Conservation (phyloP, 2,797 vertebrate genomes). For the Champsocephalus gunnari region DNA sequence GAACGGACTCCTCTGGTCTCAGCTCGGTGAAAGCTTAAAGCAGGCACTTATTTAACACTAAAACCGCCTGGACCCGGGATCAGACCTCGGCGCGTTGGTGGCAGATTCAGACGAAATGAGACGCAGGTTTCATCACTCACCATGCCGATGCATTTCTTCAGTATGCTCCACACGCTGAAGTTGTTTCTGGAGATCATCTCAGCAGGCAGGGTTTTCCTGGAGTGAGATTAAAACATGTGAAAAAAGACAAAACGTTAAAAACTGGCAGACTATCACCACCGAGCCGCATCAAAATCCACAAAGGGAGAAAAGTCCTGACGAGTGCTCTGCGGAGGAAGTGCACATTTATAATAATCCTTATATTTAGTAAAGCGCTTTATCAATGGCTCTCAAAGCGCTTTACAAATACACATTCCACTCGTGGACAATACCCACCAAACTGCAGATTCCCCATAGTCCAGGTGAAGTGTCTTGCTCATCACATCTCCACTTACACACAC, state of each 20-base stretch:
- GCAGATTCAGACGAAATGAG: neutral
- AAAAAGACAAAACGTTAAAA: neutral
- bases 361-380: too few relatives aligned
- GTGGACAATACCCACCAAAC: too few relatives aligned
- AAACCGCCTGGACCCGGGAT: neutral
- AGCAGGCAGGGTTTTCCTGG: slow-evolving; percentile 90
- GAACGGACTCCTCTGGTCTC: slow-evolving; percentile 9
- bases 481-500: too few relatives aligned
- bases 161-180: slow-evolving; percentile 95
- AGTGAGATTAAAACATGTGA: neutral
- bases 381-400: too few relatives aligned
- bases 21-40: neutral
- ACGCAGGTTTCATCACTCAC: slow-evolving; percentile 80
- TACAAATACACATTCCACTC: too few relatives aligned
- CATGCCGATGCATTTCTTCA: slow-evolving; percentile 98
- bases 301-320: neutral
- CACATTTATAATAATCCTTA: neutral
- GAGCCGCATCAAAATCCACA: neutral
- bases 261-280: neutral
- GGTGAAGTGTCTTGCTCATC: too few relatives aligned
- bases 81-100: neutral
- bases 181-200: slow-evolving; percentile 94
- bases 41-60: neutral
- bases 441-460: too few relatives aligned
- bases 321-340: slow-evolving; percentile 4